phyloP scores from a whole-genome alignment of 2,113 vertebrate species.

The Electrona antarctica region DNA sequence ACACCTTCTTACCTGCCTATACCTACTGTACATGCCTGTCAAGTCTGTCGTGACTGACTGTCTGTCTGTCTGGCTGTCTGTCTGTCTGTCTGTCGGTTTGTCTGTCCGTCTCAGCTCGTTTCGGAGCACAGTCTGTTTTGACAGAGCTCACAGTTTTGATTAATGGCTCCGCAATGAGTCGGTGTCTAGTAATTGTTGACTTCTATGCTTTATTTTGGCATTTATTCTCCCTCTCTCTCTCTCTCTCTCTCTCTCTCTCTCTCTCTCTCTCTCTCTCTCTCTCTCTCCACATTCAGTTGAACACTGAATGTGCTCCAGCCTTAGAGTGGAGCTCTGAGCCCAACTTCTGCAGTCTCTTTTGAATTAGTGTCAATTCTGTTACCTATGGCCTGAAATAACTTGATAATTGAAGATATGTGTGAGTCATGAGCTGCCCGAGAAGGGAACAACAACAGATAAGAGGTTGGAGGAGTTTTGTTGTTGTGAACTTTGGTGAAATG shows the following conservation, averaged over 20 bases:
- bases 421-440: slow-evolving; percentile 34
- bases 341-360: slow-evolving; percentile 23
- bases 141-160: slow-evolving; percentile 62
- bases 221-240: background rate
- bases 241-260: too few species aligned
- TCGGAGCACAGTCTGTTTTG: slow-evolving; percentile 32
- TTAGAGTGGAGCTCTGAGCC: slow-evolving; percentile 15
- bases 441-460: slow-evolving; percentile 28
- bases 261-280: too few species aligned
- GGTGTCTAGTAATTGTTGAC: slow-evolving; percentile 59
- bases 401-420: too few species aligned
- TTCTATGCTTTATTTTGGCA: slow-evolving; percentile 35
- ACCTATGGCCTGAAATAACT: slow-evolving; percentile 34
- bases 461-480: slow-evolving; percentile 25
- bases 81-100: slow-evolving; percentile 19
- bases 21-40: too few species aligned
- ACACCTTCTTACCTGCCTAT: too few species aligned
- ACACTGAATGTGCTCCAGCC: slow-evolving; percentile 43
- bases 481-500: slow-evolving; percentile 28
- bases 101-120: background rate
- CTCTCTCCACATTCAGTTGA: too few species aligned
- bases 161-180: slow-evolving; percentile 63
- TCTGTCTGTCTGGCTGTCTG: slow-evolving; percentile 10
- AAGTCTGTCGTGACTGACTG: too few species aligned
- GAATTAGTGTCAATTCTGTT: slow-evolving; percentile 50